Base-by-base conservation (phyloP, 2,888 invertebrate genomes). In the Drosophila barbarae region DNA sequence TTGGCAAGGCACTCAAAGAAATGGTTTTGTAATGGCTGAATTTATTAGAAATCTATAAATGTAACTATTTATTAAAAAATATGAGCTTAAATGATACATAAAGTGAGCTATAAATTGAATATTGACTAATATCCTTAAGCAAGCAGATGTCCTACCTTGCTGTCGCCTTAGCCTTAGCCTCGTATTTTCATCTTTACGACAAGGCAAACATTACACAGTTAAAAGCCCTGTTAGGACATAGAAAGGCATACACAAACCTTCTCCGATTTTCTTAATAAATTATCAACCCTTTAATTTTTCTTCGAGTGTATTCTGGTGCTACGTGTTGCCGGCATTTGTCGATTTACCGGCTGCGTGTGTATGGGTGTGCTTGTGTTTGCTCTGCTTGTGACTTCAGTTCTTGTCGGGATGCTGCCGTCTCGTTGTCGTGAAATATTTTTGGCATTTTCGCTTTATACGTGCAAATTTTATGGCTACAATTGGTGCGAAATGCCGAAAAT, bases 301-400 rank as follows among this genome's bases (percentile, higher is more conserved):
- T 34, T 9, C 1, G 1, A 47, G 59, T 60, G 59, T 5, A 12
- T 23, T 8, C 47, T 38, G 55, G 53, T 73, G 65, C 82, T 83
- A 85, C 85, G 85, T 82, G 82, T 82, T 82, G 85, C 84, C 81
- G 83, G 79, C 84, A 77, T 79, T 78, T 76, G 75, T 78, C 76
- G 76, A 65, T 69, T 69, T 76, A 72, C 73, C 76, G 74, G 69
- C 65, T 35, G 15, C 38, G 47, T 58, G 26, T 72, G 41, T 39
- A 10, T 47, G 18, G 39, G 26, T 42, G 41, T n/a, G 26, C 26
- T 26, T 65, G 34, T 64, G 49, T 65, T 41, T 47, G 47, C 65
- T 69, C 70, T 69, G 61, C 18, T 44, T 58, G 63, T 46, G 54
- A 65, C 57, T 53, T 49, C 49, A 51, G 32, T 57, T 65, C 35